Evolutionary conservation across 1,140 invertebrate species (phyloP).

Genomic region (Drosophila parabipectinata): DNA sequence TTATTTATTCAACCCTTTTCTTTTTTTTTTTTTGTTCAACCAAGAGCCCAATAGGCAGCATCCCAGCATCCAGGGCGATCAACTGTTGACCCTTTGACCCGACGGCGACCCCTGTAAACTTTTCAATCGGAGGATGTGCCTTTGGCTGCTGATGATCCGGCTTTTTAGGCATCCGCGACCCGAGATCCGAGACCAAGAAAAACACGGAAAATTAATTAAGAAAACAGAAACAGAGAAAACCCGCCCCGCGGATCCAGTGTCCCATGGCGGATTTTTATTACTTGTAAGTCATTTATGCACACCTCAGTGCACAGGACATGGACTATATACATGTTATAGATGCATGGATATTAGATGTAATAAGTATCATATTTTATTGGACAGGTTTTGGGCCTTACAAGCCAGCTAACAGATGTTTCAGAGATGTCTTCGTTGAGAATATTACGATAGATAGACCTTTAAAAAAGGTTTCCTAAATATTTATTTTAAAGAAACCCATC

Average conservation of each 20-base stretch:
- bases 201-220: conserved; percentile 71
- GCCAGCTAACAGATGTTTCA: too few species aligned
- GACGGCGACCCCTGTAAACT: conserved; percentile 16
- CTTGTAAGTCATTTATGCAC: conserved; percentile 61
- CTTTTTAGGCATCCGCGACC: conserved; percentile 13
- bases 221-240: conserved; percentile 41
- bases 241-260: conserved; percentile 20
- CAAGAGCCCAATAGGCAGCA: not conserved
- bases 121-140: conserved; percentile 24
- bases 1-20: conserved; percentile 35
- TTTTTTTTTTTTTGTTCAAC: not conserved
- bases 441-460: too few species aligned
- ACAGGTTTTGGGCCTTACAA: not conserved
- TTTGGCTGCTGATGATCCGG: conserved; percentile 29
- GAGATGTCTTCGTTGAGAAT: too few species aligned
- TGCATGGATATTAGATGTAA: not conserved
- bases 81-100: conserved; percentile 36
- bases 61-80: conserved; percentile 20
- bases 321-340: conserved; percentile 1
- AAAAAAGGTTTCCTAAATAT: too few species aligned
- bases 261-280: conserved; percentile 63
- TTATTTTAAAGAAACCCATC: too few species aligned
- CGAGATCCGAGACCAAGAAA: conserved; percentile 7
- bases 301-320: conserved; percentile 43
- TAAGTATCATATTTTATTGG: not conserved